Evolutionary conservation across 92 coral and sea anemone genomes (phyloP), one percentile per base, ranked within the genome.

Genomic region (Palythoa grandiflora): DNA sequence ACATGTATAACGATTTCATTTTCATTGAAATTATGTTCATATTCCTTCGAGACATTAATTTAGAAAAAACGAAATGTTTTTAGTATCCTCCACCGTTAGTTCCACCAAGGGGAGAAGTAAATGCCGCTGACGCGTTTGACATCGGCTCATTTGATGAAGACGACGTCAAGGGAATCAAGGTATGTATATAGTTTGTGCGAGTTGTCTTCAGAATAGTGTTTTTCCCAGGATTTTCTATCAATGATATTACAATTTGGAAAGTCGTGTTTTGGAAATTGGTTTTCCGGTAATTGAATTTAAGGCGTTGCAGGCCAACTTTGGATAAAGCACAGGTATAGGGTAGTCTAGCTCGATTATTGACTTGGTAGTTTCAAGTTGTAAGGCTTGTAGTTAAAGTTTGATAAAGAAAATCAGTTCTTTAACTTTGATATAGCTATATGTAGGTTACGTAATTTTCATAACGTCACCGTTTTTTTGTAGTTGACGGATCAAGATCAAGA

Each of bases 101-200:
- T 7, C 99, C 99, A 38, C 99, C 99, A 17, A 91, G 99, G 63
- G 99, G 99, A 50, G 99, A 97, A 74, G 99, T 97, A 77, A 97
- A 97, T 77, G 99, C 99, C 79, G 99, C 99, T 83, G 99, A 97
- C 86, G 99, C 99, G 16, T 97, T 97, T 88, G 99, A 97, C 88
- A 97, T 97, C 84, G 99, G 99, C 89, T 97, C 99, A 19, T 97
- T 97, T 77, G 99, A 97, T 68, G 99, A 97, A 76, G 99, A 97
- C 88, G 99, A 97, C 87, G 99, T 97, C 84, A 97, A 97, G 71
- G 99, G 99, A 38, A 93, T 97, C 75, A 97, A 97, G 94, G 98
- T 93, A 39, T n/a, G 59, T 60, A n/a, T 1, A 1, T 57, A 8
- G 40, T 20, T 17, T 28, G 28, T 28, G 1, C 7, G 50, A 44